Percentiles rank a stretch among this genome's conserved stretches.
Conservation (phyloP, 2,888 invertebrate genomes). For the Sipha maydis region DNA sequence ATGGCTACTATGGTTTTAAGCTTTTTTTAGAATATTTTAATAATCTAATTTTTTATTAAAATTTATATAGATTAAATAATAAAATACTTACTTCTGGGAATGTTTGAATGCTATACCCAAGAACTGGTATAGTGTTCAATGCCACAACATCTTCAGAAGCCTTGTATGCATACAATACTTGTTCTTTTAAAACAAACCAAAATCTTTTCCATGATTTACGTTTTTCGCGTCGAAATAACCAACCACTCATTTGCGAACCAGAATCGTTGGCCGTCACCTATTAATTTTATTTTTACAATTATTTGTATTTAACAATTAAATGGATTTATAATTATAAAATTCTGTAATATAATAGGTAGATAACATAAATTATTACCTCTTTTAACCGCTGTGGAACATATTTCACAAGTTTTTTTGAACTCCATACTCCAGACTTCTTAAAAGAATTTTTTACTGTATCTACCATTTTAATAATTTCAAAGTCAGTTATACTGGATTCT, state of each 20-base stretch:
- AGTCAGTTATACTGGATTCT: constrained; percentile 63
- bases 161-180: constrained; percentile 70
- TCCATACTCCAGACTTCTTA: constrained; percentile 64
- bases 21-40: too few species aligned
- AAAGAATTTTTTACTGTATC: constrained; percentile 64
- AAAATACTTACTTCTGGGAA: constrained; percentile 64
- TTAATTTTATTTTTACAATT: background rate
- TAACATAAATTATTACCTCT: constrained; percentile 65
- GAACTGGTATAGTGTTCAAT: constrained; percentile 69
- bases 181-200: constrained; percentile 73
- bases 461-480: constrained; percentile 63
- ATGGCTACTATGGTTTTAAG: too few species aligned
- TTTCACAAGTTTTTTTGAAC: constrained; percentile 64
- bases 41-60: too few species aligned
- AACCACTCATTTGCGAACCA: constrained; percentile 71
- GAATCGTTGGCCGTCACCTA: constrained; percentile 71
- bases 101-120: constrained; percentile 69
- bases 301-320: too few species aligned
- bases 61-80: background rate
- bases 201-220: constrained; percentile 70
- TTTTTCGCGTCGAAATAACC: constrained; percentile 67
- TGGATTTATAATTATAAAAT: too few species aligned
- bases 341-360: too few species aligned
- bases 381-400: constrained; percentile 67
- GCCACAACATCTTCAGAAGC: constrained; percentile 72